Evolutionary conservation across 2,113 vertebrate species (phyloP).

Genomic region (Tenebrosternarchus preto): DNA sequence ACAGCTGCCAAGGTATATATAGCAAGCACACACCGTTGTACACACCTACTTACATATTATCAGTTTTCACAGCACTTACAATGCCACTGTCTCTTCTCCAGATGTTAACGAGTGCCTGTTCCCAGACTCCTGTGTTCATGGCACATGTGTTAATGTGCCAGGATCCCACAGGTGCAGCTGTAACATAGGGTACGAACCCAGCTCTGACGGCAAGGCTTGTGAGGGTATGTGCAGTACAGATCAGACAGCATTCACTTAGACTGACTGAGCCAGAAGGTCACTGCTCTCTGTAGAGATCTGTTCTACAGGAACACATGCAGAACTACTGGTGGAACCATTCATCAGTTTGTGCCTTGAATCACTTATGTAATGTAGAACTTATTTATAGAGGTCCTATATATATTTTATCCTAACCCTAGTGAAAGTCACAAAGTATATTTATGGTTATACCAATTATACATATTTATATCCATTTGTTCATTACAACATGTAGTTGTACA

Average conservation of each 20-base stretch:
- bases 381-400: too few species aligned
- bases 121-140: conserved; percentile 76
- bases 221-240: conserved; percentile 73
- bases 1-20: conserved; percentile 70
- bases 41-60: conserved; percentile 19
- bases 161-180: conserved; percentile 84
- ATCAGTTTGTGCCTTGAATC: not conserved
- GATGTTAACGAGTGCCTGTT: conserved; percentile 82
- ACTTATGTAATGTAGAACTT: too few species aligned
- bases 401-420: too few species aligned
- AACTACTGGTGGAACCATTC: not conserved
- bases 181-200: conserved; percentile 77
- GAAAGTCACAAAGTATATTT: too few species aligned
- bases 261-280: not conserved
- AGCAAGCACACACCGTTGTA: not conserved
- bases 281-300: not conserved
- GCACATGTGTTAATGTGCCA: conserved; percentile 82
- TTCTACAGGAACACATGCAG: not conserved
- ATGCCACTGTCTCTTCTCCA: conserved; percentile 58
- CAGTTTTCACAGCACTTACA: conserved; percentile 45
- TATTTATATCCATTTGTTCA: too few species aligned
- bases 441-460: too few species aligned
- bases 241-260: not conserved
- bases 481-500: too few species aligned
- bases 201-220: conserved; percentile 77